Evolutionary conservation across 2,888 invertebrate species (phyloP).

Genomic region (Anthophora plumipes): DNA sequence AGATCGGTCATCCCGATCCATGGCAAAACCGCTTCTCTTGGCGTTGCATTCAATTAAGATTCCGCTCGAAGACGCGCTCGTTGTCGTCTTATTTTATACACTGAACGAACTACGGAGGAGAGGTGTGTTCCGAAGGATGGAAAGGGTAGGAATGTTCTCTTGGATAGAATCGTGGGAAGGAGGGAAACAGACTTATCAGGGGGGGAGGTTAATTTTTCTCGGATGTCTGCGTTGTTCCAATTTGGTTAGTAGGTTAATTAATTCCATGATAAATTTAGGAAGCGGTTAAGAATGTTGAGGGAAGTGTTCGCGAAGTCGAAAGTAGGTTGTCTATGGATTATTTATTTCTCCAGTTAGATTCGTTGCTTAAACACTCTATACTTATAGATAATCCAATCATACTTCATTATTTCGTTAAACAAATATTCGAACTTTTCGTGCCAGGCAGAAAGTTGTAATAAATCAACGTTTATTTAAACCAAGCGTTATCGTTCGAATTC

Average conservation of each 20-base stretch:
- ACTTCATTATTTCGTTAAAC: not conserved
- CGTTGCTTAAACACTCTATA: too few species aligned
- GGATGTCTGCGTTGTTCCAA: not conserved
- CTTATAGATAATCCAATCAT: not conserved
- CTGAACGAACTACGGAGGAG: not conserved
- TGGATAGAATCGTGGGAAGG: not conserved
- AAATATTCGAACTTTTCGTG: not conserved
- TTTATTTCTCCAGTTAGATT: not conserved
- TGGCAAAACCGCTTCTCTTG: not conserved
- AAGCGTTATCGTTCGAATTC: not conserved
- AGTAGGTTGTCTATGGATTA: slow-evolving; percentile 2
- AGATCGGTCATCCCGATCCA: slow-evolving; percentile 20
- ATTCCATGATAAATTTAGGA: slow-evolving; percentile 20
- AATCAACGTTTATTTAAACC: not conserved
- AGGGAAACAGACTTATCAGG: not conserved
- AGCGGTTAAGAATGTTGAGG: not conserved
- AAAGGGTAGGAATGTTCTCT: not conserved
- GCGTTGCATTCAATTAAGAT: slow-evolving; percentile 31
- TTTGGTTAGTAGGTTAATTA: slow-evolving; percentile 32
- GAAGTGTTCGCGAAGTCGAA: not conserved
- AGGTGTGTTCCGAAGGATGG: not conserved
- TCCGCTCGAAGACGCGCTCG: slow-evolving; percentile 4
- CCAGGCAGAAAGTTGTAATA: not conserved
- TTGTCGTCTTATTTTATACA: slow-evolving; percentile 44
- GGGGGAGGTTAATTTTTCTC: slow-evolving; percentile 8